Percentiles rank a stretch among this genome's conserved stretches.
phyloP scores from a whole-genome alignment of 2,797 vertebrate species.

The Notamacropus eugenii region DNA sequence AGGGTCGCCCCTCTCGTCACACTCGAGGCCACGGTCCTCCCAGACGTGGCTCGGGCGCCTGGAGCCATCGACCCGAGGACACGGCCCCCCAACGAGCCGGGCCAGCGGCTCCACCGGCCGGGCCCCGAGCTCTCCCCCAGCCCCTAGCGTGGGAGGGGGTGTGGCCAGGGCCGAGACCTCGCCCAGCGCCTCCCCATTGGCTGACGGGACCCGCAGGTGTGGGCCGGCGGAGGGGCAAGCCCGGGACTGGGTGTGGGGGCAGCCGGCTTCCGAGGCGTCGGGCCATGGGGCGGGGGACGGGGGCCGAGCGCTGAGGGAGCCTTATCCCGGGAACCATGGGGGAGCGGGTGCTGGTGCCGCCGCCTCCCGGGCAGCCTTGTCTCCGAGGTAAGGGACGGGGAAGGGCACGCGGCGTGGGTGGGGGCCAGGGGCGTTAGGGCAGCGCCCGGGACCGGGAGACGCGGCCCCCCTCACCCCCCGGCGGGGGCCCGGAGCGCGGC shows the following conservation, averaged over 20 bases:
- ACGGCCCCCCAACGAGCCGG: fast-evolving
- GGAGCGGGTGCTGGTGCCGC: conserved; percentile 52
- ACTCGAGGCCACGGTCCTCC: not conserved
- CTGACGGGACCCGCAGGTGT: not conserved
- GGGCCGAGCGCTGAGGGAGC: not conserved
- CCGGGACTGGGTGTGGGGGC: fast-evolving
- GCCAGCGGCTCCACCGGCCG: fast-evolving
- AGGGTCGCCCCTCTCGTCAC: not conserved
- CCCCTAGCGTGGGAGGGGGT: not conserved
- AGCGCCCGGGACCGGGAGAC: too few species aligned
- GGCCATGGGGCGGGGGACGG: not conserved
- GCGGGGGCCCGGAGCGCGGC: not conserved
- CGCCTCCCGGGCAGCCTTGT: conserved; percentile 65
- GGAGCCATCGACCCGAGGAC: not conserved
- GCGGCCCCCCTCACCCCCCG: too few species aligned
- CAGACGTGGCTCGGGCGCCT: fast-evolving
- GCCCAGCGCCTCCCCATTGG: conserved; percentile 16
- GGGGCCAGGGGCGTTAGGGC: not conserved
- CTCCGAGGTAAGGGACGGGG: not conserved
- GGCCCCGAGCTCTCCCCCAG: fast-evolving
- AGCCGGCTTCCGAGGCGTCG: conserved; percentile 4
- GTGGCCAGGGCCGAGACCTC: not conserved
- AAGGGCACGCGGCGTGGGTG: not conserved
- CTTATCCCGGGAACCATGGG: conserved; percentile 58
- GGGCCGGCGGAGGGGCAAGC: not conserved